Conservation (phyloP, 2,113 vertebrate genomes). For the Suncus etruscus region DNA sequence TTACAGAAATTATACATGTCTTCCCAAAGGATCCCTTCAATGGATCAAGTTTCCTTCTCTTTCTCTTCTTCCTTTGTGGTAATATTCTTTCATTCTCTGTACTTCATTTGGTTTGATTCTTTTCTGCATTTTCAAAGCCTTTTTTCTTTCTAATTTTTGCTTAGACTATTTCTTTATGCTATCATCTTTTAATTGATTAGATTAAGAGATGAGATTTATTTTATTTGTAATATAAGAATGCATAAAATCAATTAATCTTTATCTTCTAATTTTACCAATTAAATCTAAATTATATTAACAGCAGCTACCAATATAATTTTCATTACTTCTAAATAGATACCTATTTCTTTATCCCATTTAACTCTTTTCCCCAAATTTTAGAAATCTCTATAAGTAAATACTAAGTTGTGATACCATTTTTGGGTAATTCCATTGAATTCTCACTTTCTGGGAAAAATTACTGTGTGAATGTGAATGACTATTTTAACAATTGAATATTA, state of each 20-base stretch:
- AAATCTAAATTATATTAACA: conserved; percentile 8
- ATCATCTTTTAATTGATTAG: no score
- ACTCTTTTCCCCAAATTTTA: rapidly evolving
- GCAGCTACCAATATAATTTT: conserved; percentile 4
- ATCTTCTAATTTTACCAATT: conserved; percentile 11
- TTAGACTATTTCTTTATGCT: neutral
- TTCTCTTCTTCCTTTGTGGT: neutral
- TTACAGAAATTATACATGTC: neutral
- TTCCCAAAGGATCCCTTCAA: neutral
- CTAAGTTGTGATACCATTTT: neutral
- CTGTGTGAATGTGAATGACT: neutral
- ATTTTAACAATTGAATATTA: conserved; percentile 16
- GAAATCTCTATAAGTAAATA: neutral
- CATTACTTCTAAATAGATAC: conserved; percentile 15
- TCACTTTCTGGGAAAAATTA: neutral
- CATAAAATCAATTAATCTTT: conserved; percentile 16
- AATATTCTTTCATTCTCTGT: neutral
- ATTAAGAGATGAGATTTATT: neutral
- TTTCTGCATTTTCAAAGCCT: neutral
- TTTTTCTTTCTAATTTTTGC: neutral
- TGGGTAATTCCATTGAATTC: neutral
- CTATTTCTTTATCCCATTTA: neutral
- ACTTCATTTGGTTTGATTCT: neutral
- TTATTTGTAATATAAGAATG: neutral
- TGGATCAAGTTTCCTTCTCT: neutral